These are phyloP conservation scores for Andrena trimmerana DNA, from an alignment of 2,888 invertebrate species.

Conservation along the genomic window DNA sequence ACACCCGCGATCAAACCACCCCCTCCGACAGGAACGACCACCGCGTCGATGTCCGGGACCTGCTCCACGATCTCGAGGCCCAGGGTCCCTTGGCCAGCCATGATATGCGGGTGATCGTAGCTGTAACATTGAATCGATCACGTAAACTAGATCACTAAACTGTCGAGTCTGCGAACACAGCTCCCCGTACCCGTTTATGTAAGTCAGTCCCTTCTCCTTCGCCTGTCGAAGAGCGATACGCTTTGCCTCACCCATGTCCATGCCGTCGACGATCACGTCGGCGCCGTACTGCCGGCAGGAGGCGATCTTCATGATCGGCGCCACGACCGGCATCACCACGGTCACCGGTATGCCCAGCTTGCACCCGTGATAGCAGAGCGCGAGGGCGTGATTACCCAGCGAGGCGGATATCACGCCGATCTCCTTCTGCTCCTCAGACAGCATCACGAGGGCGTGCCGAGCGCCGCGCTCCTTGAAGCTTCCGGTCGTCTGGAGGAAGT, in stretches of 20 bases:
- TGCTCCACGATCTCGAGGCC: slow-evolving; percentile 97
- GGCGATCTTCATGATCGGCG: slow-evolving; percentile 98
- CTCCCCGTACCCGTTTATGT: slow-evolving; percentile 93
- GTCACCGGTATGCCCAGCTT: slow-evolving; percentile 88
- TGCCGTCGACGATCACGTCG: slow-evolving; percentile 92
- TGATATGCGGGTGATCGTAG: slow-evolving; percentile 97
- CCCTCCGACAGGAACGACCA: slow-evolving; percentile 97
- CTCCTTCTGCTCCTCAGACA: slow-evolving; percentile 90
- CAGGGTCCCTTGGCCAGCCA: slow-evolving; percentile 98
- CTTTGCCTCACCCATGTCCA: slow-evolving; percentile 94
- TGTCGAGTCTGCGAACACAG: neutral
- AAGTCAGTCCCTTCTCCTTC: slow-evolving; percentile 90
- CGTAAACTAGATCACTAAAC: neutral
- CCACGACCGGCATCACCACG: slow-evolving; percentile 97
- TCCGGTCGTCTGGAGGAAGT: slow-evolving; percentile 97
- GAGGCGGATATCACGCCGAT: slow-evolving; percentile 96
- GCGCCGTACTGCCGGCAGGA: slow-evolving; percentile 95
- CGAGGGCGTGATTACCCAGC: slow-evolving; percentile 97
- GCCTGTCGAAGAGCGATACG: slow-evolving; percentile 91
- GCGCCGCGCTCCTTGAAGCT: slow-evolving; percentile 98
- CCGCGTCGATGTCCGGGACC: slow-evolving; percentile 94
- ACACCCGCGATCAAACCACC: slow-evolving; percentile 96
- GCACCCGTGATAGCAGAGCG: slow-evolving; percentile 90
- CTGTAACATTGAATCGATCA: slow-evolving; percentile 84
- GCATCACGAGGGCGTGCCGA: slow-evolving; percentile 92